Evolutionary conservation across 2,888 invertebrate genomes (phyloP).

Genomic region (Drosophila histrio): DNA sequence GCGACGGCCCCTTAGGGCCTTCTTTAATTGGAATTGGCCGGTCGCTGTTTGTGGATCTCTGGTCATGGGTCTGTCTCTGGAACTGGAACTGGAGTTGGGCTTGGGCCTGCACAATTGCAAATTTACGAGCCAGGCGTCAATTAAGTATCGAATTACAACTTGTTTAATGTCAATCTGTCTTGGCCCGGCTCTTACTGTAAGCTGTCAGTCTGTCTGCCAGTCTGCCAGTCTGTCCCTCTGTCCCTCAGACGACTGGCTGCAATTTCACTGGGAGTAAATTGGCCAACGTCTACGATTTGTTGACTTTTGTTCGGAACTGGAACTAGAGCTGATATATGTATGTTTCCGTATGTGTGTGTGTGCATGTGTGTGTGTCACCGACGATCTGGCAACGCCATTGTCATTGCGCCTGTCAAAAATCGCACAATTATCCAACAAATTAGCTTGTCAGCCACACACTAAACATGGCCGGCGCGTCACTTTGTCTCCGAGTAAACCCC

Average conservation of each 20-base stretch:
- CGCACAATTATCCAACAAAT: conserved; percentile 70
- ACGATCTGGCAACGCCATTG: conserved; percentile 52
- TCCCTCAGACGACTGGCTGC: conserved; percentile 13
- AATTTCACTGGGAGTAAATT: conserved; percentile 75
- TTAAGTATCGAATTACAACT: conserved; percentile 85
- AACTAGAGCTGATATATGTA: neutral
- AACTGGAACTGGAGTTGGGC: neutral
- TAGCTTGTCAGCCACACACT: conserved; percentile 66
- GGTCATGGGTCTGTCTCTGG: neutral
- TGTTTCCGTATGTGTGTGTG: conserved; percentile 1
- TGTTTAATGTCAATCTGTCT: conserved; percentile 83
- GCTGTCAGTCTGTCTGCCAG: conserved; percentile 24
- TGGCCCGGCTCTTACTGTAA: conserved; percentile 38
- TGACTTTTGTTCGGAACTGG: conserved; percentile 18
- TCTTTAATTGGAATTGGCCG: conserved; percentile 76
- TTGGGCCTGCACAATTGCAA: conserved; percentile 73
- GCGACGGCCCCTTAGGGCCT: conserved; percentile 75
- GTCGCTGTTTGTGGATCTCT: conserved; percentile 34
- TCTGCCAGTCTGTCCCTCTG: conserved; percentile 7
- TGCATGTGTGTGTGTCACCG: conserved; percentile 9
- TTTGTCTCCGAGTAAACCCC: conserved; percentile 45
- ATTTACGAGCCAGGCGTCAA: conserved; percentile 84
- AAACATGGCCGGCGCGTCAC: conserved; percentile 69
- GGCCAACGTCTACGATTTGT: conserved; percentile 63
- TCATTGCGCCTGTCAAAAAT: conserved; percentile 61